phyloP scores from a whole-genome alignment of 2,888 invertebrate species.

The Tuberolachnus salignus region DNA sequence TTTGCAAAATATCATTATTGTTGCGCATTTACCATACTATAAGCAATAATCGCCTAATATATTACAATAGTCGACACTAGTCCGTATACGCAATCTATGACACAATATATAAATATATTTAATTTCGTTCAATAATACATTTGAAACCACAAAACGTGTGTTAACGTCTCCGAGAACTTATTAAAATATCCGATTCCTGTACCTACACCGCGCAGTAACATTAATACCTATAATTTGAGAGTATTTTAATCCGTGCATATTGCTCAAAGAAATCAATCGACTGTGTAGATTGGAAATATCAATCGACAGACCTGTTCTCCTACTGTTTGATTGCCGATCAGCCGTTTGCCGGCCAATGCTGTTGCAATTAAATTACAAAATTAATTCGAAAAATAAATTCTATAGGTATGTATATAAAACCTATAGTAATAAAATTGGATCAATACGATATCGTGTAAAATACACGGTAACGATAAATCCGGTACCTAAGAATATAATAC shows the following conservation, averaged over 20 bases:
- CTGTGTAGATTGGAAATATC: background rate
- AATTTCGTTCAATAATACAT: slow-evolving; percentile 8
- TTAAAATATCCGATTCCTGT: background rate
- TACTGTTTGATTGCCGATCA: slow-evolving; percentile 3
- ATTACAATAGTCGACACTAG: too few relatives aligned
- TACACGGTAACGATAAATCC: background rate
- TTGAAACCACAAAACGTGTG: background rate
- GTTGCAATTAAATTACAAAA: background rate
- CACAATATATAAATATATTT: too few relatives aligned
- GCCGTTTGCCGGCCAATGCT: background rate
- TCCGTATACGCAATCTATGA: too few relatives aligned
- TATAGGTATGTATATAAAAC: background rate
- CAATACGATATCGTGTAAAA: background rate
- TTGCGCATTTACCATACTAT: too few relatives aligned
- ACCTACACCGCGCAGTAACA: background rate
- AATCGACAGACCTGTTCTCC: background rate
- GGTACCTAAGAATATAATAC: too few relatives aligned
- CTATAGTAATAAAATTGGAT: background rate
- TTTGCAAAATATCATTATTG: too few relatives aligned
- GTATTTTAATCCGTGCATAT: background rate
- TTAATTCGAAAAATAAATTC: background rate
- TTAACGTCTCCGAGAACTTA: background rate
- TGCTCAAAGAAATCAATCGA: slow-evolving; percentile 15
- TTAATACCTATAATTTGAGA: background rate
- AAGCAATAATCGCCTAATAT: too few relatives aligned